A percentile compares a stretch with the other conserved stretches of the same genome.
Evolutionary conservation across 2,797 vertebrate species (phyloP).

Genomic region (Meriones psammophilus): DNA sequence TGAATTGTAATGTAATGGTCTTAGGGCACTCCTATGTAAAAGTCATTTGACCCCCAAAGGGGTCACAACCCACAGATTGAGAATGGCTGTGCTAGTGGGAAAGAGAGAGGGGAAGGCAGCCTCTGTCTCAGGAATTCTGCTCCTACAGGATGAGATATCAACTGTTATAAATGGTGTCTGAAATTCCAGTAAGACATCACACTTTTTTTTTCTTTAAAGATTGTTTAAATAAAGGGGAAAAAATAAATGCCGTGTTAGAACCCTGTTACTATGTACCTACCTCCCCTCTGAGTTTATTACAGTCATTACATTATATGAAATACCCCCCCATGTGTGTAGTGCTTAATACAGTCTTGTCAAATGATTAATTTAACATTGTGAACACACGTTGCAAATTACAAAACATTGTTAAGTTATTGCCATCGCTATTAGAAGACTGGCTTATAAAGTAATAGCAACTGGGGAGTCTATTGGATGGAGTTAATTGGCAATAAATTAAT

Average conservation of each 20-base stretch:
- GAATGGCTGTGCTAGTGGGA: background rate
- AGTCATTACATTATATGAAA: conserved; percentile 8
- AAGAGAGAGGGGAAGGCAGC: background rate
- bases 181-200: background rate
- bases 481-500: conserved; percentile 67
- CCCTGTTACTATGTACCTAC: background rate
- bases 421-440: conserved; percentile 22
- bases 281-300: background rate
- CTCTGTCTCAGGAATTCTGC: background rate
- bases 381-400: conserved; percentile 34
- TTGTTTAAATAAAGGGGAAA: conserved; percentile 8
- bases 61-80: background rate
- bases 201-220: background rate
- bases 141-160: background rate
- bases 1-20: background rate
- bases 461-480: conserved; percentile 25
- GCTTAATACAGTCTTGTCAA: conserved; percentile 26
- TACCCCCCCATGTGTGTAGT: background rate
- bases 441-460: conserved; percentile 44
- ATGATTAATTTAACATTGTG: conserved; percentile 42
- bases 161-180: background rate
- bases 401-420: conserved; percentile 38
- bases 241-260: background rate
- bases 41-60: background rate
- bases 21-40: background rate